Evolutionary conservation across 2,797 vertebrate genomes (phyloP), one percentile per base, ranked within the genome.

Genomic region (Neosalanx taihuensis): DNA sequence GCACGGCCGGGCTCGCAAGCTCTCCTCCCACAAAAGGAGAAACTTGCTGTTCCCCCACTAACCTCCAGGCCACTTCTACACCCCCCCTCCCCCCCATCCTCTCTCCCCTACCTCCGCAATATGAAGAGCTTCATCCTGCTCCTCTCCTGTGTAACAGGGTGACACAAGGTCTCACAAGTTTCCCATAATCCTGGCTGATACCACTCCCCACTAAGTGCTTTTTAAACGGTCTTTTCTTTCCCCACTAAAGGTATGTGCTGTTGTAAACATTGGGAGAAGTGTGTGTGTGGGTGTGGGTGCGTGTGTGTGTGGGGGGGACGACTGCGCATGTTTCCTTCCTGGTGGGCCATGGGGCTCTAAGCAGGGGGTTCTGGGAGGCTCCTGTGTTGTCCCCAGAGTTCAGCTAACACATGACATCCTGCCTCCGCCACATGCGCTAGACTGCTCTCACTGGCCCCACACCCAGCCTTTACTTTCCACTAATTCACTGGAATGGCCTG

Each of bases 21-120:
- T 49, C 60, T 64, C 51, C 53, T 41, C 53, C 30, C 26, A n/a
- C 17, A 35, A 66, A 64, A 57, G 64, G 67, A 81, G 72, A 75
- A 68, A 70, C 70, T 81, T 83, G 72, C 71, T 75, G 66, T 81
- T 83, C 76, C 70, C 77, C 81, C 79, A 90, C 90, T 93, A 94
- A 93, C 91, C 46, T 41, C 37, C 31, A 33, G 63, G 4, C 30
- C 77, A 77, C 70, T 71, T 70, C 68, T 12, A 61, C 71, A 26
- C 26, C 74, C 72, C 82, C 72, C 66, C 61, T 12, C 5, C 53
- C 67, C 41, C 30, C 15, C 65, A 18, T n/a, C 4, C 17, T 29
- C 6, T 20, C 62, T n/a, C 69, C 63, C 78, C 79, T 72, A 51
- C 62, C 18, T 59, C 59, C 30, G 57, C 57, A 18, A 29, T 37